A percentile compares a stretch with the other conserved stretches of the same genome.
Evolutionary conservation across 2,888 invertebrate genomes (phyloP).

Genomic region (Argynnis bischoffii): DNA sequence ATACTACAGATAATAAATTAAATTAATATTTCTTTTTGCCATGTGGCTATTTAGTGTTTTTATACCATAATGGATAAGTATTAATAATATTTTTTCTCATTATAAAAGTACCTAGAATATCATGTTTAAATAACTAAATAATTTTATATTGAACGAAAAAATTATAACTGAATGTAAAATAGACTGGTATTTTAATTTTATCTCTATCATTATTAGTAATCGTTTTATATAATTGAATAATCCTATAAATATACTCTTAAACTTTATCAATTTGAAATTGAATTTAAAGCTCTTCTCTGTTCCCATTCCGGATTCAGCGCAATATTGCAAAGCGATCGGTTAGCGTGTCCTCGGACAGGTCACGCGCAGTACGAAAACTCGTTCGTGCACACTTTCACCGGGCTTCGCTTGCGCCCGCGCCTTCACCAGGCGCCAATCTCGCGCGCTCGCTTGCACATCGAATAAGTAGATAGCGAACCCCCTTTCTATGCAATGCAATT

Average conservation of each 20-base stretch:
- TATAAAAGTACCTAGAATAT: no score
- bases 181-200: no score
- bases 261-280: neutral
- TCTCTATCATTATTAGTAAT: no score
- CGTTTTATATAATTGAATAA: no score
- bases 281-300: constrained; percentile 18
- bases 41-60: no score
- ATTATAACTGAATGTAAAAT: no score
- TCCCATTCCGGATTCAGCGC: constrained; percentile 43
- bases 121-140: no score
- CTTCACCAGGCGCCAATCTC: constrained; percentile 47
- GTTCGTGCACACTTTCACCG: constrained; percentile 79
- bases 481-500: constrained; percentile 36
- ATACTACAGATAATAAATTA: neutral
- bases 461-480: constrained; percentile 39
- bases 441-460: constrained; percentile 62
- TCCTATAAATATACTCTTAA: no score
- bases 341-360: constrained; percentile 76
- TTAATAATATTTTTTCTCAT: no score
- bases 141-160: no score
- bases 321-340: constrained; percentile 58
- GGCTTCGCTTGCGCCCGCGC: constrained; percentile 66
- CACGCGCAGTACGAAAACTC: constrained; percentile 75
- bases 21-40: no score
- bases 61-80: no score